These are phyloP conservation scores for Pristionchus pacificus DNA, from an alignment of 1,140 invertebrate genomes.

Conservation along the genomic window DNA sequence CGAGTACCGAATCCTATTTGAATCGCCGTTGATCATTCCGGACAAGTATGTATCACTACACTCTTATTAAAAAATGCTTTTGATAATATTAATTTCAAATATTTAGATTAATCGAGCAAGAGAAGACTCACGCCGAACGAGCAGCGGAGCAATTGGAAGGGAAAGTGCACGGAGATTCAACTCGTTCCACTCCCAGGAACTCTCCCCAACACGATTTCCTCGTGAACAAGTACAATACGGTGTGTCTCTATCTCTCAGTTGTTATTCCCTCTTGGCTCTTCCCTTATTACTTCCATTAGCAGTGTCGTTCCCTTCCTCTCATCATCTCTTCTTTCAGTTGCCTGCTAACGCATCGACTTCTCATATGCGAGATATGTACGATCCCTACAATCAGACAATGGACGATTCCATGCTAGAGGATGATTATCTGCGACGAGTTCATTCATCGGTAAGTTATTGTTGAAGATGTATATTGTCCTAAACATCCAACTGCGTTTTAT, in stretches of 20 bases:
- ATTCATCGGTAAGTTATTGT: neutral
- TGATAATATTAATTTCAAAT: neutral
- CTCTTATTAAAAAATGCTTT: too few relatives aligned
- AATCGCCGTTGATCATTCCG: too few relatives aligned
- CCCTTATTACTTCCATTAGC: too few relatives aligned
- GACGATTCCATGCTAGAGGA: conserved; percentile 30
- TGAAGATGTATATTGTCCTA: too few relatives aligned
- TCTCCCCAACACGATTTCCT: conserved; percentile 40
- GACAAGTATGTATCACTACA: too few relatives aligned
- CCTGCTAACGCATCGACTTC: conserved; percentile 40
- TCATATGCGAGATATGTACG: conserved; percentile 21
- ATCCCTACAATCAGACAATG: conserved; percentile 18
- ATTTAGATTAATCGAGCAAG: conserved; percentile 83
- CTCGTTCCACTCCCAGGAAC: conserved; percentile 32
- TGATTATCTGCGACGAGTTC: conserved; percentile 12
- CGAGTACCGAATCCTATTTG: too few relatives aligned
- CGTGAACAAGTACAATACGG: conserved; percentile 50
- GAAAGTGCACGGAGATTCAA: conserved; percentile 39
- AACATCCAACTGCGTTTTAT: too few relatives aligned
- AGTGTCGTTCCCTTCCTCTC: too few relatives aligned
- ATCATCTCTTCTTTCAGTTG: conserved; percentile 23
- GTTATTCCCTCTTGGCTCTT: too few relatives aligned
- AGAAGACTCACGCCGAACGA: conserved; percentile 95
- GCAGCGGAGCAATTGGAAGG: conserved; percentile 88
- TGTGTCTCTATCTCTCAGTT: conserved; percentile 14